Evolutionary conservation across 2,797 vertebrate genomes (phyloP), one percentile per base, ranked within the genome.

Genomic region (Salmo trutta): DNA sequence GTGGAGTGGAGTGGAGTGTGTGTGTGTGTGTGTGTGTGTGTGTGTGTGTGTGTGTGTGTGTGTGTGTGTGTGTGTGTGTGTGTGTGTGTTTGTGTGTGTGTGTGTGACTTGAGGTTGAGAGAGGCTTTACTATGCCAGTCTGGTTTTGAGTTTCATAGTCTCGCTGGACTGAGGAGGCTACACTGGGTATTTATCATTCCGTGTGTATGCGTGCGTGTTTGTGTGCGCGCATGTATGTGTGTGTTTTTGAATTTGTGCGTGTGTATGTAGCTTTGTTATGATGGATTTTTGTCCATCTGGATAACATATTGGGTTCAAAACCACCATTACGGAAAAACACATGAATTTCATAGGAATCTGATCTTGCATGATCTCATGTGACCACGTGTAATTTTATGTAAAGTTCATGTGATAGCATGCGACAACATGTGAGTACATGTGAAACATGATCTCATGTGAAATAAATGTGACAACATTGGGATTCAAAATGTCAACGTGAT

Each of bases 121-220:
- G 90, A 88, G 78, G 73, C 78, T 90, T 93, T 93, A 93, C 88
- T 84, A 91, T 81, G 81, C 82, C 80, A 93, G 87, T 84, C 87
- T 93, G 90, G 85, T 93, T 94, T 93, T 93, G 85, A 75, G 89
- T 90, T 94, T 94, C 90, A 89, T 82, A 84, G 86, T 88, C 86
- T 88, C 80, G 85, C 84, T 85, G 90, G 84, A 88, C 81, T 88
- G 76, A 53, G 90, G 85, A 53, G 87, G 76, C 74, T 78, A 68
- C 82, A 66, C 79, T 88, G 33, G 77, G 59, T 78, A 76, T 81
- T 81, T 88, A 82, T 3, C 62, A 24, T 82, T 89, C 84, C 83
- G 82, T 88, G 82, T 76, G 71, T 87, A 81, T 76, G 73, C 79
- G 82, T 78, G 36, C 51, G 6, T 41, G 16, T 17, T 16, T 56